phyloP scores from a whole-genome alignment of 2,797 vertebrate genomes.

The Pangasius djambal region DNA sequence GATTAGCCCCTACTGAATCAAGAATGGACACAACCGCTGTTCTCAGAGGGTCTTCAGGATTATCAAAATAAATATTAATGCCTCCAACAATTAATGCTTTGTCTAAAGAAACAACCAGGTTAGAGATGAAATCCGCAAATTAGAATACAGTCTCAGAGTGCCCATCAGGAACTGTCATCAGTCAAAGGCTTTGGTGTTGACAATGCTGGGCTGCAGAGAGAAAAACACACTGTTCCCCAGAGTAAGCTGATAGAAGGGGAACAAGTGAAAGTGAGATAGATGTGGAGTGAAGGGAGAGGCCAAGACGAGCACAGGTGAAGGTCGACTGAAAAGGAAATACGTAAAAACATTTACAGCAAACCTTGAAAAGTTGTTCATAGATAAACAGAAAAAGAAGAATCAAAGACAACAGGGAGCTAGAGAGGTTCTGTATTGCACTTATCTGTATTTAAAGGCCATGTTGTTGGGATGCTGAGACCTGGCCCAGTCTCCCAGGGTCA shows the following conservation, averaged over 20 bases:
- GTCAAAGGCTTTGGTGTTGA: slow-evolving; percentile 48
- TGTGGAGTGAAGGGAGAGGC: slow-evolving; percentile 48
- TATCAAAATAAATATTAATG: no score
- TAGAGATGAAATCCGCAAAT: no score
- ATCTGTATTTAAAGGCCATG: slow-evolving; percentile 55
- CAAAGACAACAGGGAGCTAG: slow-evolving; percentile 38
- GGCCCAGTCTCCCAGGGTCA: slow-evolving; percentile 61
- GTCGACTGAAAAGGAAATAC: slow-evolving; percentile 25
- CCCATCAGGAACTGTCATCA: slow-evolving; percentile 50
- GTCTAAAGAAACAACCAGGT: no score
- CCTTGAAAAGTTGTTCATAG: slow-evolving; percentile 15
- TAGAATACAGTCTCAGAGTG: slow-evolving; percentile 40
- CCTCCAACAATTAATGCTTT: no score
- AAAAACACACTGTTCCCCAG: slow-evolving; percentile 54
- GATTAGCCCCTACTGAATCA: no score
- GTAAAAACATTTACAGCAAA: slow-evolving; percentile 9
- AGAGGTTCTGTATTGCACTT: slow-evolving; percentile 37
- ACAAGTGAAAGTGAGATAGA: slow-evolving; percentile 52
- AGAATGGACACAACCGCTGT: no score
- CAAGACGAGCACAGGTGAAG: slow-evolving; percentile 27
- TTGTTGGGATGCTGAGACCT: slow-evolving; percentile 48
- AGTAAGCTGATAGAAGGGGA: slow-evolving; percentile 47
- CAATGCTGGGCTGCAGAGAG: slow-evolving; percentile 42
- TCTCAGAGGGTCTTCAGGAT: no score
- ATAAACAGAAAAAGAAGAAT: slow-evolving; percentile 31